phyloP scores from a whole-genome alignment of 2,888 invertebrate species.

The Linnaemya vulpina region DNA sequence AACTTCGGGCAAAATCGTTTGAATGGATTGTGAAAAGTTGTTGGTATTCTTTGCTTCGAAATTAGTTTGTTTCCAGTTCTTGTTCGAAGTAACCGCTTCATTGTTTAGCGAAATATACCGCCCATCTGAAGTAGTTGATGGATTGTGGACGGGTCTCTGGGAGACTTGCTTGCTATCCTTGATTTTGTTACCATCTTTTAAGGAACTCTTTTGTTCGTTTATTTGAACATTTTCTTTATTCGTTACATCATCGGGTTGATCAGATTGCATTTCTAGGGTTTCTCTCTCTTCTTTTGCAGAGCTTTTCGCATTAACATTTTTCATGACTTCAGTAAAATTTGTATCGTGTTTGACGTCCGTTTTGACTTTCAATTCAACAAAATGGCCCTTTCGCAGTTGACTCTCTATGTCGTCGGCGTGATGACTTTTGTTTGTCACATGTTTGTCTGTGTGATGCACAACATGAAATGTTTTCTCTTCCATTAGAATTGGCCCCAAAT shows the following conservation, averaged over 20 bases:
- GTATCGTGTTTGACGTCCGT: constrained; percentile 68
- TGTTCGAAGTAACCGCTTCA: background rate
- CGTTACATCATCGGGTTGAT: background rate
- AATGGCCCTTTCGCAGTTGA: constrained; percentile 76
- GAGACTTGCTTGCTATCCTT: background rate
- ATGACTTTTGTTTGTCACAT: constrained; percentile 71
- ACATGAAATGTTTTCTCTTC: constrained; percentile 79
- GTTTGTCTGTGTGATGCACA: constrained; percentile 73
- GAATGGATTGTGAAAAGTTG: too few species aligned
- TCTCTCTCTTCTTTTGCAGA: background rate
- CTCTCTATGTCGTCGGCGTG: constrained; percentile 75
- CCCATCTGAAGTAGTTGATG: background rate
- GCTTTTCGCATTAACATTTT: background rate
- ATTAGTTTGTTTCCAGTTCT: background rate
- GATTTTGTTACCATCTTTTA: background rate
- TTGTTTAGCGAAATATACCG: background rate
- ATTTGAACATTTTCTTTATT: background rate
- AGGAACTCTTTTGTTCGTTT: background rate
- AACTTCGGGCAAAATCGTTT: background rate
- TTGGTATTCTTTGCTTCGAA: background rate
- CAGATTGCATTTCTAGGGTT: constrained; percentile 20
- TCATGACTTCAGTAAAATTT: too few species aligned
- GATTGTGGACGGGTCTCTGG: background rate
- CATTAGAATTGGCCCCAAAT: constrained; percentile 81
- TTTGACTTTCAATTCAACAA: constrained; percentile 80